Percentiles rank a stretch among this genome's conserved stretches.
Evolutionary conservation across 1,140 invertebrate genomes (phyloP).

Genomic region (Drosophila albomicans): DNA sequence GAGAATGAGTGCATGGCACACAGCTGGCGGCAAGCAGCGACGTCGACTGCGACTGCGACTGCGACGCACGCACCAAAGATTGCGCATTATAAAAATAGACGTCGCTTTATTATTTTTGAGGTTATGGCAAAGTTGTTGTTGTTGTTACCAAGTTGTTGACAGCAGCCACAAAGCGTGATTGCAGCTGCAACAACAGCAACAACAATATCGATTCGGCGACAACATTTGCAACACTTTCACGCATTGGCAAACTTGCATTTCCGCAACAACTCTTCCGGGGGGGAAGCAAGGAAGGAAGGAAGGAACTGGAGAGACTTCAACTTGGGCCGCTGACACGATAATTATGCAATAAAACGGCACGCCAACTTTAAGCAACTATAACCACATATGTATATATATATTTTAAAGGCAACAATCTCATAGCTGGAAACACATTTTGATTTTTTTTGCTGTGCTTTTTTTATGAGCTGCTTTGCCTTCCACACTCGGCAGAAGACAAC

Average conservation of each 20-base stretch:
- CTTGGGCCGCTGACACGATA: conserved; percentile 35
- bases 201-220: background rate
- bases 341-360: conserved; percentile 43
- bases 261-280: conserved; percentile 54
- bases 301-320: conserved; percentile 14
- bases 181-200: conserved; percentile 38
- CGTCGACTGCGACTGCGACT: conserved; percentile 11
- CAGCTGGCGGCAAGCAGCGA: conserved; percentile 68
- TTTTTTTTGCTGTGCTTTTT: conserved; percentile 26
- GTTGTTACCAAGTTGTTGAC: conserved; percentile 42
- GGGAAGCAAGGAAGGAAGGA: conserved; percentile 31
- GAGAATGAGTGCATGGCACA: conserved; percentile 58
- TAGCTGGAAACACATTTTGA: conserved; percentile 9
- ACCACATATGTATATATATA: too few species aligned
- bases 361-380: conserved; percentile 12
- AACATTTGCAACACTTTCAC: conserved; percentile 66
- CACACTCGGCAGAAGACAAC: conserved; percentile 19
- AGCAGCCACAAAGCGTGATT: conserved; percentile 39
- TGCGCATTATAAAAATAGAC: conserved; percentile 77
- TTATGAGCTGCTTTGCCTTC: conserved; percentile 49
- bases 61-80: conserved; percentile 63
- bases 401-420: conserved; percentile 15
- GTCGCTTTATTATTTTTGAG: conserved; percentile 62
- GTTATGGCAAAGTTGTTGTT: conserved; percentile 74
- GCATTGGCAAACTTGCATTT: conserved; percentile 56